Conservation (phyloP, 2,797 vertebrate genomes). For the Rallus crepitans region DNA sequence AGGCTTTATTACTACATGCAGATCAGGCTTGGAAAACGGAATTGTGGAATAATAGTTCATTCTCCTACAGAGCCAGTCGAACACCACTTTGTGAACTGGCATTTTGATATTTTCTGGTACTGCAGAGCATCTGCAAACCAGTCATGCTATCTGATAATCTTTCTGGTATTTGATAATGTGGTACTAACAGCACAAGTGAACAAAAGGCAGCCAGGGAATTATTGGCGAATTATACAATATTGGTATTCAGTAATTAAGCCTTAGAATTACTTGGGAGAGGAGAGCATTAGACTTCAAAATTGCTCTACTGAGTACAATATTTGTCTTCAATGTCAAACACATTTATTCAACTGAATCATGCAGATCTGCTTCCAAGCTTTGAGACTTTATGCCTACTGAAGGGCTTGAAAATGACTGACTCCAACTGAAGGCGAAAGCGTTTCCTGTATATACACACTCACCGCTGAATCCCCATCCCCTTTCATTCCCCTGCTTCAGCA, state of each 20-base stretch:
- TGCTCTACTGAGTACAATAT: constrained; percentile 65
- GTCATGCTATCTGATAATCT: constrained; percentile 17
- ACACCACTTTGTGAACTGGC: not conserved
- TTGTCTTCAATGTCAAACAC: constrained; percentile 67
- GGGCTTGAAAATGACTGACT: constrained; percentile 40
- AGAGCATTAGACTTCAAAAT: constrained; percentile 62
- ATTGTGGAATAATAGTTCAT: not conserved
- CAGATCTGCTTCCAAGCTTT: constrained; percentile 28
- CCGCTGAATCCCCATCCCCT: not conserved
- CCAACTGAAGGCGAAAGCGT: not conserved
- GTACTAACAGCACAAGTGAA: constrained; percentile 46
- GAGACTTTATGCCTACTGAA: constrained; percentile 28
- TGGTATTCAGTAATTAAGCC: constrained; percentile 67
- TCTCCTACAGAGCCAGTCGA: not conserved
- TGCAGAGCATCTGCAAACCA: constrained; percentile 6
- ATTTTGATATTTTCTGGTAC: constrained; percentile 30
- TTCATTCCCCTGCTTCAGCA: not conserved
- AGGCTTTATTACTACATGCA: constrained; percentile 20
- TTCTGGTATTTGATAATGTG: not conserved
- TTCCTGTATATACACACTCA: not conserved
- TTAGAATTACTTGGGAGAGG: constrained; percentile 61
- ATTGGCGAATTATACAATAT: constrained; percentile 65
- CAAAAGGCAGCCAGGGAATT: constrained; percentile 67
- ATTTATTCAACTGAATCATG: constrained; percentile 62
- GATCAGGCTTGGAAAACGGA: constrained; percentile 22